Conservation (phyloP, 2,113 vertebrate species). For the Empidonax alnorum region DNA sequence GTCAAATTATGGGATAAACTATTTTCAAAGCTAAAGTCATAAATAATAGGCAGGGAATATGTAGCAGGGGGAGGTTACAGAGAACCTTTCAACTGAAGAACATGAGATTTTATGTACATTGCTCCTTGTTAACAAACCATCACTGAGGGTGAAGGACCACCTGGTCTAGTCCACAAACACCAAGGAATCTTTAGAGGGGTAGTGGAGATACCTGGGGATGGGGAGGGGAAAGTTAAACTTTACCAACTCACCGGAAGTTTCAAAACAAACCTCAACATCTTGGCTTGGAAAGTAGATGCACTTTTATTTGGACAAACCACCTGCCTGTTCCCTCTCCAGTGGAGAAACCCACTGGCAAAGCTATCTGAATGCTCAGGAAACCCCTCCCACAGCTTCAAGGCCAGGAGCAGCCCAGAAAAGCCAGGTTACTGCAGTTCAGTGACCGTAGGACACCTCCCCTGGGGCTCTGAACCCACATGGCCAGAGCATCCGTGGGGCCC, state of each 20-base stretch:
- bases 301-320: not conserved
- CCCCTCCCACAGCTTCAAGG: not conserved
- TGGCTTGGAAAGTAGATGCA: not conserved
- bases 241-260: not conserved
- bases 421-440: not conserved
- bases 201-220: not conserved
- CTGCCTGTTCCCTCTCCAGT: not conserved
- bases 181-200: not conserved
- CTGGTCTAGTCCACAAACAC: not conserved
- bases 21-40: slow-evolving; percentile 4
- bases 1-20: slow-evolving; percentile 23
- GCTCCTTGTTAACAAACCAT: not conserved
- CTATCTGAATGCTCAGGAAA: not conserved
- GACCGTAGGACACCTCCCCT: not conserved
- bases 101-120: not conserved
- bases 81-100: not conserved
- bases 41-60: not conserved
- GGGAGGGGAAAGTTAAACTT: not conserved
- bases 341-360: not conserved
- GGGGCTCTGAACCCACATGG: not conserved
- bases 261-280: not conserved
- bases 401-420: not conserved
- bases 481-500: not conserved
- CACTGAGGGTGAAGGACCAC: not conserved
- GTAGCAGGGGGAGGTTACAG: not conserved